Conservation (phyloP, 2,113 vertebrate genomes). For the Tragulus kanchil region DNA sequence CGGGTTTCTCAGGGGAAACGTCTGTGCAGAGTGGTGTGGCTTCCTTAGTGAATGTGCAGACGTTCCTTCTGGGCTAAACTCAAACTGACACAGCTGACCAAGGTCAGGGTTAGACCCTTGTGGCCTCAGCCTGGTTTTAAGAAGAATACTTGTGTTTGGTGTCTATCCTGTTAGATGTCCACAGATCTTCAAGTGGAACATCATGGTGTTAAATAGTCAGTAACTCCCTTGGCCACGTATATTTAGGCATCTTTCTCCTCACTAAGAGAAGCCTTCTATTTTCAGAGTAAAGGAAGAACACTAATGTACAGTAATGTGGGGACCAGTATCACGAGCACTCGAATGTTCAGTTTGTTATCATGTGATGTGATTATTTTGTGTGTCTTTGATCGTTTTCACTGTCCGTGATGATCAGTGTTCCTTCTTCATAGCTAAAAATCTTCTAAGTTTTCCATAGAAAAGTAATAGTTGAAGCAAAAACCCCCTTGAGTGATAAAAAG, state of each 20-base stretch:
- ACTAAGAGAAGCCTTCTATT: neutral
- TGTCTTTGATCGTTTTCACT: neutral
- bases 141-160: neutral
- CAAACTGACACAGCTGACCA: neutral
- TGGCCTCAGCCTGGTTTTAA: neutral
- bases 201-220: neutral
- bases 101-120: rapidly evolving
- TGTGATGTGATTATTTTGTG: neutral
- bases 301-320: neutral
- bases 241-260: neutral
- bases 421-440: neutral
- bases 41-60: neutral
- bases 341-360: neutral
- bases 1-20: neutral
- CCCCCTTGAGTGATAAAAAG: neutral
- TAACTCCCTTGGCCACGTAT: neutral
- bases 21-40: neutral
- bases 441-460: neutral
- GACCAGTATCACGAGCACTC: neutral
- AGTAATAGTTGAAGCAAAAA: neutral
- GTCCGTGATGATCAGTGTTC: neutral
- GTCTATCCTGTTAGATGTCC: neutral
- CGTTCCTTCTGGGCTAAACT: neutral
- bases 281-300: neutral
- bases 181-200: neutral